Conservation (phyloP, 2,113 vertebrate genomes). For the Tragelaphus buxtoni region DNA sequence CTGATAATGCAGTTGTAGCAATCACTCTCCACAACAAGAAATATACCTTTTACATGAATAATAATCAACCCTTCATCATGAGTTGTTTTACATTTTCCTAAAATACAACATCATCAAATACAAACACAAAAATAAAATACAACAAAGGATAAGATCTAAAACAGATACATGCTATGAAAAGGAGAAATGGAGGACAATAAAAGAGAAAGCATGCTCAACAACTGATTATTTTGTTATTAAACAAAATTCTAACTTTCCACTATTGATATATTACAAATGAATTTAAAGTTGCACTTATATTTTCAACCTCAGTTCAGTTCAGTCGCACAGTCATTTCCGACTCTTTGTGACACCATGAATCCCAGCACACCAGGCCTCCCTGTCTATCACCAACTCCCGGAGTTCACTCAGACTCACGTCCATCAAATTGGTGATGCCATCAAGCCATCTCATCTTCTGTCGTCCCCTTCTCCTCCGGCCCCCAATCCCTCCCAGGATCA, state of each 20-base stretch:
- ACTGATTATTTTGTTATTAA: neutral
- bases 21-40: neutral
- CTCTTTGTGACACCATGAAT: no score
- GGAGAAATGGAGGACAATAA: neutral
- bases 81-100: neutral
- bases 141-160: neutral
- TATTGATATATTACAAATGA: neutral
- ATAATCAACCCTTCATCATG: neutral
- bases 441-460: no score
- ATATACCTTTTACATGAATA: neutral
- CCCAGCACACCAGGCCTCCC: no score
- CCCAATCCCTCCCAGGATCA: no score
- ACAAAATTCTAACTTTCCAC: neutral
- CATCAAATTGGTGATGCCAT: no score
- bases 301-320: no score
- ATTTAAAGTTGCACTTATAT: neutral
- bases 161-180: neutral
- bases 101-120: neutral
- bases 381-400: no score
- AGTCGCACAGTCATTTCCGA: no score
- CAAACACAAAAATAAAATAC: no score
- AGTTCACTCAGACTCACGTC: no score
- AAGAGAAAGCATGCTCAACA: neutral
- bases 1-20: neutral
- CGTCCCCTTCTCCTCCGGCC: no score